These are phyloP conservation scores for Melipona beecheii DNA, from an alignment of 2,888 invertebrate species.

Conservation along the genomic window DNA sequence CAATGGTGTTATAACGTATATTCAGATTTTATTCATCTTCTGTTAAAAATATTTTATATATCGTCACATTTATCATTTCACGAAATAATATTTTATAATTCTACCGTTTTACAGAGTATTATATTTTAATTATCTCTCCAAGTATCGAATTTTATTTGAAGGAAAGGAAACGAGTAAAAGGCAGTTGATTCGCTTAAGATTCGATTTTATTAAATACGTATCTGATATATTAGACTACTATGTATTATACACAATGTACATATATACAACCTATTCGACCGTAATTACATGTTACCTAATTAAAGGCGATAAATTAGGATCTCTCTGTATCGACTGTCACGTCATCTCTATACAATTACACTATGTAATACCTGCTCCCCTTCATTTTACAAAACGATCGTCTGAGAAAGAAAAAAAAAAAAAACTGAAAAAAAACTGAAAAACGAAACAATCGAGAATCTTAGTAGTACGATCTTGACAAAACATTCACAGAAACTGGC, in stretches of 20 bases:
- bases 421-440: too few species aligned
- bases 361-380: neutral
- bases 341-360: constrained; percentile 34
- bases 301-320: constrained; percentile 69
- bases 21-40: too few species aligned
- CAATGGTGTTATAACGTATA: too few species aligned
- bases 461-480: neutral
- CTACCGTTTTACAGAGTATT: too few species aligned
- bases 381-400: neutral
- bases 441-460: constrained; percentile 23
- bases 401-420: neutral
- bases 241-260: constrained; percentile 83
- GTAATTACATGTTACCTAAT: constrained; percentile 56
- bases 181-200: constrained; percentile 43
- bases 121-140: neutral
- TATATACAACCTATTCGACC: constrained; percentile 79
- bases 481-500: constrained; percentile 19
- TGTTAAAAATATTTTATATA: too few species aligned
- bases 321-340: constrained; percentile 39
- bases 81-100: too few species aligned
- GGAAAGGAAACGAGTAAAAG: neutral
- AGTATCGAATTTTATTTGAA: neutral
- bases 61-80: too few species aligned
- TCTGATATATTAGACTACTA: constrained; percentile 80
- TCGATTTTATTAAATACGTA: constrained; percentile 79